phyloP scores from a whole-genome alignment of 1,140 invertebrate species.

The Caenorhabditis latens region DNA sequence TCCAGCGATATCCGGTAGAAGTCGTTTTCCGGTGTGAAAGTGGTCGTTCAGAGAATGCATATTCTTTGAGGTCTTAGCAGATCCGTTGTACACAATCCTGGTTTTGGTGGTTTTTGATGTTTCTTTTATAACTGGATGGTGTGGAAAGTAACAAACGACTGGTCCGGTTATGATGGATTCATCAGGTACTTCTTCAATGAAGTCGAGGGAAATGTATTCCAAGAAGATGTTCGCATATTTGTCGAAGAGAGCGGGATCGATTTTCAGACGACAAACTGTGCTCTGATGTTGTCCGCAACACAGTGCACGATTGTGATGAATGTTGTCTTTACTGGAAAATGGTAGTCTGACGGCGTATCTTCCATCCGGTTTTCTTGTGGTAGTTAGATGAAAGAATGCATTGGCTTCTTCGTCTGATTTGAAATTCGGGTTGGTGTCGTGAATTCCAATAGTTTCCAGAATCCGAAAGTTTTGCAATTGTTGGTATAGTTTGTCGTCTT shows the following conservation, averaged over 20 bases:
- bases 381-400: not conserved
- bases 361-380: not conserved
- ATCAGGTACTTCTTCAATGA: not conserved
- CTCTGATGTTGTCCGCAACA: not conserved
- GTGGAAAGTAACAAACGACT: not conserved
- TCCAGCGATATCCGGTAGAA: constrained; percentile 6
- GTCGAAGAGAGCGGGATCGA: not conserved
- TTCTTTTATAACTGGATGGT: constrained; percentile 12
- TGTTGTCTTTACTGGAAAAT: not conserved
- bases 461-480: not conserved
- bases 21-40: not conserved
- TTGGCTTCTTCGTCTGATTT: not conserved
- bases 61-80: not conserved
- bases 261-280: not conserved
- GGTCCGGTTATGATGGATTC: not conserved
- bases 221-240: not conserved
- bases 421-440: not conserved
- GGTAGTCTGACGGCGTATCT: not conserved
- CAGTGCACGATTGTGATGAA: not conserved
- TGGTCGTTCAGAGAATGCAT: not conserved
- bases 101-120: not conserved
- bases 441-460: constrained; percentile 8
- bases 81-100: not conserved
- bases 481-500: not conserved
- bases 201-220: not conserved